A percentile compares a stretch with the other conserved stretches of the same genome.
phyloP scores from a whole-genome alignment of 2,888 invertebrate genomes.

The Yponomeuta cagnagella region DNA sequence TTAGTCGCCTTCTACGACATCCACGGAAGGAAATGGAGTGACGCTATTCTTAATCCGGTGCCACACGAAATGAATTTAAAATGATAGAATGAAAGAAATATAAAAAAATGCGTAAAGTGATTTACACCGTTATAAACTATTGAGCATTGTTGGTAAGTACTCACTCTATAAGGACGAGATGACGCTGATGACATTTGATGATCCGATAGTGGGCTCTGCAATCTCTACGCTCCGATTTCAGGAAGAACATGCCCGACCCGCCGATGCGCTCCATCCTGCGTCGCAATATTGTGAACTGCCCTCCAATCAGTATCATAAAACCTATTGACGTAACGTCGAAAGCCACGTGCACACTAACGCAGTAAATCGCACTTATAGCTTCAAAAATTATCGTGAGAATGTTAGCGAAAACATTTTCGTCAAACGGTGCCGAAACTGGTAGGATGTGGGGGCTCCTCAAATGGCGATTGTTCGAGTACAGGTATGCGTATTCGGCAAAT shows the following conservation, averaged over 20 bases:
- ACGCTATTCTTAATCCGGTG: too few species aligned
- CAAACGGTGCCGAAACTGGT: conserved; percentile 47
- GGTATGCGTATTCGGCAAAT: conserved; percentile 41
- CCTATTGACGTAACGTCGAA: conserved; percentile 50
- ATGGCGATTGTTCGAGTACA: conserved; percentile 23
- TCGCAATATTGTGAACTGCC: conserved; percentile 44
- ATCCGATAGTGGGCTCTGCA: conserved; percentile 44
- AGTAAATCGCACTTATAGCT: conserved; percentile 39
- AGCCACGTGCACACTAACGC: conserved; percentile 42
- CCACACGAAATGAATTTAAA: too few species aligned
- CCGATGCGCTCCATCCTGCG: conserved; percentile 42
- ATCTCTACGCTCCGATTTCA: conserved; percentile 34
- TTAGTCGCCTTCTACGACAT: too few species aligned
- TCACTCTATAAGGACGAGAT: conserved; percentile 42
- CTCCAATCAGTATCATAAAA: conserved; percentile 52
- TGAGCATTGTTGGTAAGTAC: conserved; percentile 21
- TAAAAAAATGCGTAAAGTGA: too few species aligned
- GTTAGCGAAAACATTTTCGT: conserved; percentile 34
- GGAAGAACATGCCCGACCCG: conserved; percentile 33
- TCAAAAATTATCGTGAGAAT: conserved; percentile 36
- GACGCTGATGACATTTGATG: conserved; percentile 39
- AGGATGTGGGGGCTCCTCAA: conserved; percentile 44
- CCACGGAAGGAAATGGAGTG: too few species aligned
- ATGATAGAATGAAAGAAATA: too few species aligned
- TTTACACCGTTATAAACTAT: too few species aligned